phyloP scores from a whole-genome alignment of 2,113 vertebrate genomes.

The Hymenochirus boettgeri region DNA sequence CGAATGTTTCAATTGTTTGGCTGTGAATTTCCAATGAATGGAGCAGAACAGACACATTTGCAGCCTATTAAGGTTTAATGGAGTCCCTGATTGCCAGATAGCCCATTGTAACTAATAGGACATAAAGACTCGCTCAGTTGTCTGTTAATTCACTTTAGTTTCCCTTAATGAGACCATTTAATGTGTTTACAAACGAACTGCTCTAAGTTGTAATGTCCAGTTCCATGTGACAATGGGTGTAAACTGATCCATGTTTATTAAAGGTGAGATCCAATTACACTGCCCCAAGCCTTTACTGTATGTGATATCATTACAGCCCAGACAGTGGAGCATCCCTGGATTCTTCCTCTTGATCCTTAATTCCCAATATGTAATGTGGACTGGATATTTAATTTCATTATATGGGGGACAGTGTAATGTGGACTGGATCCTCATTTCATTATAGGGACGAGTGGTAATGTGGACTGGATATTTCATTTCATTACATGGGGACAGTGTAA shows the following conservation, averaged over 20 bases:
- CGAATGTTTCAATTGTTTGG: not conserved
- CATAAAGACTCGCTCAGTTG: slow-evolving; percentile 9
- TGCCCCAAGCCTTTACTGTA: slow-evolving; percentile 12
- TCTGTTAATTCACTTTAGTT: slow-evolving; percentile 21
- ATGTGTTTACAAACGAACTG: slow-evolving; percentile 17
- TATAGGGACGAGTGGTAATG: no score
- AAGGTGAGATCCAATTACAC: slow-evolving; percentile 21
- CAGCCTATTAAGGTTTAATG: not conserved
- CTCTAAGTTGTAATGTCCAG: slow-evolving; percentile 9
- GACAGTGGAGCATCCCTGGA: no score
- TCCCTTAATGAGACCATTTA: slow-evolving; percentile 21
- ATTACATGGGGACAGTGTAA: no score
- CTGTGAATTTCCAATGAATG: not conserved
- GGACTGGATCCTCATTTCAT: no score
- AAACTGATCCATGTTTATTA: slow-evolving; percentile 25
- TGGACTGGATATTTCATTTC: no score
- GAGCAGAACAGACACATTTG: not conserved
- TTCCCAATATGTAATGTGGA: no score
- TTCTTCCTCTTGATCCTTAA: no score
- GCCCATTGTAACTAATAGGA: not conserved
- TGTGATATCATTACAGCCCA: no score
- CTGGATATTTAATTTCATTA: no score
- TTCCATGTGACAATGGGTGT: slow-evolving; percentile 12
- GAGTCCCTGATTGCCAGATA: not conserved
- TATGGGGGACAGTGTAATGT: no score